Base-by-base conservation (phyloP, 2,888 invertebrate genomes). In the Tetheella fluctuosa region DNA sequence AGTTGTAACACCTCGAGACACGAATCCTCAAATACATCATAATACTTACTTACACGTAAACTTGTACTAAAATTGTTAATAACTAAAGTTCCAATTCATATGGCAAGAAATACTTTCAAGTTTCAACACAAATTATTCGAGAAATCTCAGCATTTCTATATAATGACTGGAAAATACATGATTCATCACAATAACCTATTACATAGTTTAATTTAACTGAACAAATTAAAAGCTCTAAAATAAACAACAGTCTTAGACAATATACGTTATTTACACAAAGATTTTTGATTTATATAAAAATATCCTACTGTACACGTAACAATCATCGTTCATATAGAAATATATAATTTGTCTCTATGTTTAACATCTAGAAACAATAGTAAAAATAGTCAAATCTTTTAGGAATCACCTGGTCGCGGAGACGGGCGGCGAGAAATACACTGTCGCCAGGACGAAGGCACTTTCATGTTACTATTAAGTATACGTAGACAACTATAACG, bases 231-330 rank as follows among this genome's bases (percentile, higher is more conserved):
- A 85, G 85, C 89, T 92, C 89, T 92, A 90, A 84, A 88, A 84
- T 88, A 85, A 91, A 91, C 92, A 93, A 93, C 93, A 93, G 92
- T 93, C 93, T 92, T 93, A 92, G 83, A 85, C 89, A 84, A 88
- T 89, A 92, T 84, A 88, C 83, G 86, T 88, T 93, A 91, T 93
- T 91, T 92, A 92, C 91, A 91, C 88, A 87, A 88, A 89, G 83
- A 85, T 89, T 89, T 55, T 66, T 68, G 53, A 67, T 70, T 79
- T 79, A 86, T 89, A 92, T 80, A 90, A 89, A 93, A 93, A 91
- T 91, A 91, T 84, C 82, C 90, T 92, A 92, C 89, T 90, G 88
- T 92, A 91, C 90, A 92, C 82, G 74, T 89, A 91, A 92, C 89
- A 90, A 90, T 85, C 81, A 80, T 86, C 78, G 80, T 85, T 81